A percentile compares a stretch with the other conserved stretches of the same genome.
Evolutionary conservation across 2,888 invertebrate genomes (phyloP).

Genomic region (Endotricha flammealis): DNA sequence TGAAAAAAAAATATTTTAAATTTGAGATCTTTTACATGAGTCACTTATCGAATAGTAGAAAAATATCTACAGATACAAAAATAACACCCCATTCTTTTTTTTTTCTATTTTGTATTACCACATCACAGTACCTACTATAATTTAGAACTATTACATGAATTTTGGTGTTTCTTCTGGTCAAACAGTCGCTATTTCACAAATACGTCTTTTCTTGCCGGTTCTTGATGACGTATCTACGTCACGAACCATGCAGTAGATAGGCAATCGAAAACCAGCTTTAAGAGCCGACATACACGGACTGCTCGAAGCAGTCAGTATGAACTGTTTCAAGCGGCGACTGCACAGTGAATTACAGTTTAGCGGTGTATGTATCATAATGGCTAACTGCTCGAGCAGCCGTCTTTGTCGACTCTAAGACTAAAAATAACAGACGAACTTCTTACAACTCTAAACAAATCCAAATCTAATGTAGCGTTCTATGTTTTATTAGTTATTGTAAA

Average conservation of each 20-base stretch:
- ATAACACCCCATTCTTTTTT: conserved; percentile 9
- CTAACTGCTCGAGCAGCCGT: too few relatives aligned
- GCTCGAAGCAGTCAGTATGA: too few relatives aligned
- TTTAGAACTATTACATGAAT: conserved; percentile 15
- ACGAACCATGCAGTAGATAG: conserved; percentile 4
- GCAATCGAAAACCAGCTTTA: conserved; percentile 10
- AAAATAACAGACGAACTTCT: conserved; percentile 24
- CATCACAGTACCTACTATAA: conserved; percentile 8
- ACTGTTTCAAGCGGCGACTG: too few relatives aligned
- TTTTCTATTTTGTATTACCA: conserved; percentile 8
- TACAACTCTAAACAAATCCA: conserved; percentile 41
- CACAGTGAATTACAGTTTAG: too few relatives aligned
- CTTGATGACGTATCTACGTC: conserved; percentile 6
- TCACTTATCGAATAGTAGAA: conserved; percentile 7
- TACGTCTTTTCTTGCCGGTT: conserved; percentile 27
- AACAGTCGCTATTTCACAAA: conserved; percentile 27
- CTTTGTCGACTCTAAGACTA: too few relatives aligned
- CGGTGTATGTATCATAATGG: too few relatives aligned
- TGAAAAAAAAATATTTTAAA: conserved; percentile 1
- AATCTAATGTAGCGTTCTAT: conserved; percentile 45
- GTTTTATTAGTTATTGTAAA: conserved; percentile 43
- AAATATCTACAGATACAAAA: conserved; percentile 13
- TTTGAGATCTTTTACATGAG: conserved; percentile 4
- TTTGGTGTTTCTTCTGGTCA: conserved; percentile 18
- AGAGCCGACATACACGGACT: too few relatives aligned